Conservation (phyloP, 2,888 invertebrate genomes). For the Lasius platythorax region DNA sequence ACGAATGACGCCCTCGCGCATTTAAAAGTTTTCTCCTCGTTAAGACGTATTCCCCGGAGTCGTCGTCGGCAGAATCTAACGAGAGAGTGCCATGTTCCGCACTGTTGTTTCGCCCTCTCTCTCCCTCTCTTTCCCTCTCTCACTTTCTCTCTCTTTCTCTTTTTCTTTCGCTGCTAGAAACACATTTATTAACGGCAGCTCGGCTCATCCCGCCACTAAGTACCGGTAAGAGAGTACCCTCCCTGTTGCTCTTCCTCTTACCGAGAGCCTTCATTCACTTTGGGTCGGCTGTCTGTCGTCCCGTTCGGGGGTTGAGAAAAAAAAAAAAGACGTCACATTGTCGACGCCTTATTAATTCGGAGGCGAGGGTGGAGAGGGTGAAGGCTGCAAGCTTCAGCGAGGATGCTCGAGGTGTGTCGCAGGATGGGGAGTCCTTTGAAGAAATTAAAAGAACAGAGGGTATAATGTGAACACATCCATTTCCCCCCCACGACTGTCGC, state of each 20-base stretch:
- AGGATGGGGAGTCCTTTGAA: conserved; percentile 80
- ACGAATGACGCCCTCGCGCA: conserved; percentile 73
- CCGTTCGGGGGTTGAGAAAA: conserved; percentile 74
- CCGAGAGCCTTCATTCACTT: conserved; percentile 81
- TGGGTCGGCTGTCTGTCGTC: conserved; percentile 80
- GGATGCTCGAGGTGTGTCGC: conserved; percentile 67
- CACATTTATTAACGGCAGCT: conserved; percentile 83
- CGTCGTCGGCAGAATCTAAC: conserved; percentile 70
- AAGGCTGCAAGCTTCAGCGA: conserved; percentile 35
- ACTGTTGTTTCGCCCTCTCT: conserved; percentile 33
- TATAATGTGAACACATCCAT: conserved; percentile 85
- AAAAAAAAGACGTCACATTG: conserved; percentile 84
- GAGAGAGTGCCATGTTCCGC: conserved; percentile 57
- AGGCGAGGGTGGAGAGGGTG: conserved; percentile 67
- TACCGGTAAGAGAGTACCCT: conserved; percentile 72
- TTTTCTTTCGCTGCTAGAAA: conserved; percentile 76
- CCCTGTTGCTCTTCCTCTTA: conserved; percentile 70
- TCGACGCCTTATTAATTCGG: conserved; percentile 85
- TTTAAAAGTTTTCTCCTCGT: conserved; percentile 83
- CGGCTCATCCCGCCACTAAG: conserved; percentile 72
- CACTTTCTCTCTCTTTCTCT: background rate
- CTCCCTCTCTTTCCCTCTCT: conserved; percentile 20
- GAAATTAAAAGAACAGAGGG: conserved; percentile 85
- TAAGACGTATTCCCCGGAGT: conserved; percentile 81
- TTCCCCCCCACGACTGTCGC: conserved; percentile 66